Base-by-base conservation (phyloP, 2,888 invertebrate species). In the Drosophila nigricruria region DNA sequence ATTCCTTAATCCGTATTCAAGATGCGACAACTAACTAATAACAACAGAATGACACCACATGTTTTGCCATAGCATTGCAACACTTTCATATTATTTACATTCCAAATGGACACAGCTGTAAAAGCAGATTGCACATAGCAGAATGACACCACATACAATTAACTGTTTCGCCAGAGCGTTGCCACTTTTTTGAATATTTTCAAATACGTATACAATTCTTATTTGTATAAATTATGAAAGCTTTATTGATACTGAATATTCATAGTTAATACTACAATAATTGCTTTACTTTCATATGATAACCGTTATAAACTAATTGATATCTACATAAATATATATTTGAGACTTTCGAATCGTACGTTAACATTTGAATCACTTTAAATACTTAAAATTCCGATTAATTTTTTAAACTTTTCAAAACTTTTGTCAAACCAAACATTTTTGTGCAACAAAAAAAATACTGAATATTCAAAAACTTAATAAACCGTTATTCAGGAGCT, bases 391-490 rank as follows among this genome's bases (percentile, higher is more conserved):
- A 9, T 14, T 36, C 0, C 10, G n/a, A 67, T 25, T 34, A n/a
- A n/a, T 42, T n/a, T 36, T 25, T 38, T 27, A 5, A 66, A 30
- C 36, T 23, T 16, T 4, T 23, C 8, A 6, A 32, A 45, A 9
- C 36, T 23, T 30, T 53, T 18, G 32, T 23, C 40, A 27, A 25
- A 32, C 23, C 12, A 38, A 54, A 25, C 10, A 10, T 30, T 52
- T 62, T 45, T 72, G 73, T 56, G 30, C 30, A 30, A 2, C 23
- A 14, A n/a, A 12, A 82, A 79, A 80, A 82, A 80, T 86, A 86
- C 90, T 70, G 69, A 52, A 66, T 70, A 82, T 57, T 59, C 71
- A 20, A 79, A 79, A 89, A 79, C 77, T 68, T 74, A 83, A 78
- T 74, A 84, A 56, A 52, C 40, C 49, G 42, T 10, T 56, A 52